A percentile compares a stretch with the other conserved stretches of the same genome.
Evolutionary conservation across 2,888 invertebrate species (phyloP).

Genomic region (Philaethria dido): DNA sequence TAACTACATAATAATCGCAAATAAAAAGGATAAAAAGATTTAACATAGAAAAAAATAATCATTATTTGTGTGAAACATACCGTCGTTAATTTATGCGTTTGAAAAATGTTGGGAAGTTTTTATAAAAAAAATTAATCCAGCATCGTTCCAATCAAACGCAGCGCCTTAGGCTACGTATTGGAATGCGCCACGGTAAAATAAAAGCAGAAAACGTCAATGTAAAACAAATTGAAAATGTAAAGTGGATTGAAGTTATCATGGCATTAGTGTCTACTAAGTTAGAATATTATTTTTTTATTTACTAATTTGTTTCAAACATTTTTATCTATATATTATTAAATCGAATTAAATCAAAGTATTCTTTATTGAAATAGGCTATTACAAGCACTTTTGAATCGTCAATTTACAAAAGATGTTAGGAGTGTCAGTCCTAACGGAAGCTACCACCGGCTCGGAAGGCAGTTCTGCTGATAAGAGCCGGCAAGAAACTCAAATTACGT

Average conservation of each 20-base stretch:
- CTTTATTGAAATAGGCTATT: too few species aligned
- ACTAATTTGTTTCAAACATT: too few species aligned
- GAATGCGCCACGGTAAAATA: neutral
- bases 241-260: neutral
- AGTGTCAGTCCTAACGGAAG: too few species aligned
- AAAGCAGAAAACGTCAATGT: neutral
- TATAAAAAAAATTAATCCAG: constrained; percentile 1
- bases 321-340: too few species aligned
- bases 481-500: too few species aligned
- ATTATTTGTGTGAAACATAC: neutral
- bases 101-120: neutral
- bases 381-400: too few species aligned
- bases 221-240: constrained; percentile 2
- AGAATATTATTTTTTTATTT: neutral
- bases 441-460: too few species aligned
- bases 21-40: too few species aligned
- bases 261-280: neutral
- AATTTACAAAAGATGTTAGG: too few species aligned
- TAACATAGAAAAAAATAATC: neutral
- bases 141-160: neutral
- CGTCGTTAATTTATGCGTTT: neutral
- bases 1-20: too few species aligned
- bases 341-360: too few species aligned
- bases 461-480: too few species aligned
- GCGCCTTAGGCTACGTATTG: constrained; percentile 3